Conservation (phyloP, 2,113 vertebrate species). For the Pteruthius melanotis region DNA sequence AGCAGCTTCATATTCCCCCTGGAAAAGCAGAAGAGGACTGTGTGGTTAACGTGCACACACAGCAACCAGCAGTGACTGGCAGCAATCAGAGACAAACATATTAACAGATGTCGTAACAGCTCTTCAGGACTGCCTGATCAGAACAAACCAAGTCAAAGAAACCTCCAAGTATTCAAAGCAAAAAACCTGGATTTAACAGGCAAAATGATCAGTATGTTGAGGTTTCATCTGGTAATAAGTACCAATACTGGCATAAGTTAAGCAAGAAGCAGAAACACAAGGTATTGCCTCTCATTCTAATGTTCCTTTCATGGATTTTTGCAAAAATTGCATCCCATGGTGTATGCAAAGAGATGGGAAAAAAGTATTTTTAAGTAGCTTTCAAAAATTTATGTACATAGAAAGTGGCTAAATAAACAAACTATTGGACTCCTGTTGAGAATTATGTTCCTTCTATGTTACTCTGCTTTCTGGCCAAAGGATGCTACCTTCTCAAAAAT, state of each 20-base stretch:
- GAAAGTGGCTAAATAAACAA: neutral
- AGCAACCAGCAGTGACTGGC: neutral
- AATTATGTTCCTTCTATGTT: neutral
- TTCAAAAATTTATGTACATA: neutral
- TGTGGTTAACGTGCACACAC: neutral
- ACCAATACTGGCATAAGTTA: neutral
- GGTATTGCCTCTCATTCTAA: neutral
- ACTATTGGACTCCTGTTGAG: neutral
- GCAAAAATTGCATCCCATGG: neutral
- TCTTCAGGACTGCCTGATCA: neutral
- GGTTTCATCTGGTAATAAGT: neutral
- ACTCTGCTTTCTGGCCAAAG: neutral
- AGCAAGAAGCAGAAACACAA: neutral
- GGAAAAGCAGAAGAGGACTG: conserved; percentile 9
- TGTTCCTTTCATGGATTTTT: neutral
- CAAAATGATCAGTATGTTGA: neutral
- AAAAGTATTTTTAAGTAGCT: neutral
- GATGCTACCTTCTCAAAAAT: neutral
- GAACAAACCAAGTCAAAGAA: neutral
- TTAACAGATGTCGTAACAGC: neutral
- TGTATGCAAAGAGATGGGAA: neutral
- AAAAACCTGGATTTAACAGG: neutral
- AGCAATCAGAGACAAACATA: neutral
- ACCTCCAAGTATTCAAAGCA: neutral
- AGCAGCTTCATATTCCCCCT: conserved; percentile 91